These are phyloP conservation scores for Pedetes capensis DNA, from an alignment of 2,113 vertebrate genomes.

Conservation along the genomic window DNA sequence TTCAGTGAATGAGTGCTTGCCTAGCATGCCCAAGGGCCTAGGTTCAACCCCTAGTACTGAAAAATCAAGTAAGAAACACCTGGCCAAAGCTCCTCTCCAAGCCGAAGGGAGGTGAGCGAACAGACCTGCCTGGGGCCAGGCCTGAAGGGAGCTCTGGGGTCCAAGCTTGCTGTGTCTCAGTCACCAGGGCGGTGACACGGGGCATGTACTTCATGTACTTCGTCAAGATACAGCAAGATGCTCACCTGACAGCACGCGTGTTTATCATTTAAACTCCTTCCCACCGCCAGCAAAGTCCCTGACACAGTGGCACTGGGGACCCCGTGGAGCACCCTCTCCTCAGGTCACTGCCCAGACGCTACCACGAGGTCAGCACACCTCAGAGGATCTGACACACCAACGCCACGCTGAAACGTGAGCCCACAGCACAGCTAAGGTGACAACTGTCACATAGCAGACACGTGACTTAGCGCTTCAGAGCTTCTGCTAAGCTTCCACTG, in stretches of 20 bases:
- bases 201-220: rapidly evolving
- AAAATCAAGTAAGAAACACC: no score
- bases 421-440: background rate
- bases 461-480: no score
- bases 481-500: no score
- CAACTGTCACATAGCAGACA: rapidly evolving
- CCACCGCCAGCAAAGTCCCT: background rate
- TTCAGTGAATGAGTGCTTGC: no score
- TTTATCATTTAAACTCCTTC: no score
- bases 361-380: background rate
- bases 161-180: rapidly evolving
- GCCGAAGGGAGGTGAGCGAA: background rate
- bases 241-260: background rate
- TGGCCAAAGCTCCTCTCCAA: background rate
- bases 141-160: background rate
- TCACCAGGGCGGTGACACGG: background rate
- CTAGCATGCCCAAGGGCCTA: no score
- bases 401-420: background rate
- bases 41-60: no score
- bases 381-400: background rate
- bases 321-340: rapidly evolving
- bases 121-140: background rate
- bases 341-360: background rate
- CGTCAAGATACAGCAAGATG: background rate
- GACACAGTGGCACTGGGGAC: no score